These are phyloP conservation scores for Haliclystus octoradiatus DNA, from an alignment of 30 jellyfish, hydroid and myxozoan genomes.

Conservation along the genomic window DNA sequence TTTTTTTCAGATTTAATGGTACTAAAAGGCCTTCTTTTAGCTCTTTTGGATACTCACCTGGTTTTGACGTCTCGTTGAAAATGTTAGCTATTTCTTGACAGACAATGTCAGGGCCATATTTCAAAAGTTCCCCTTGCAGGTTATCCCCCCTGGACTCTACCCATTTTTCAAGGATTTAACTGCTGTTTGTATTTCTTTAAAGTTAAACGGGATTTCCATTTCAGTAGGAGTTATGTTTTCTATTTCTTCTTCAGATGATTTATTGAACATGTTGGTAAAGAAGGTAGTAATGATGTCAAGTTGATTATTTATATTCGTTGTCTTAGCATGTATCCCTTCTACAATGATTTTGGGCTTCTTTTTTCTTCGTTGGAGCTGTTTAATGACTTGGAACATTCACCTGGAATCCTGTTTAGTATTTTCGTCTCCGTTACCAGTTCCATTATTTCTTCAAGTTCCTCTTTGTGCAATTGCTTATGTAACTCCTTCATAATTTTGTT, in stretches of 20 bases:
- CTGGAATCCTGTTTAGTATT: no score
- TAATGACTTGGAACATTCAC: no score
- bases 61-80: constrained; percentile 27
- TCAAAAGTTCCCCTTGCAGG: constrained; percentile 16
- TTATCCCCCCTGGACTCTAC: constrained; percentile 16
- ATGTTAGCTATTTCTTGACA: no score
- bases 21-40: constrained; percentile 17
- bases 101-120: constrained; percentile 24
- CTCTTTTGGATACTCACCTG: constrained; percentile 19
- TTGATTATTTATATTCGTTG: constrained; percentile 16
- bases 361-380: constrained; percentile 16
- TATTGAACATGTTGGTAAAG: constrained; percentile 11
- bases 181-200: constrained; percentile 9
- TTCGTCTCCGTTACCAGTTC: constrained; percentile 10
- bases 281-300: constrained; percentile 2
- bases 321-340: constrained; percentile 3
- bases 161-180: constrained; percentile 10
- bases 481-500: constrained; percentile 13
- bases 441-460: constrained; percentile 4
- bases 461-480: constrained; percentile 9
- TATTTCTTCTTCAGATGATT: constrained; percentile 3
- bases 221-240: constrained; percentile 7
- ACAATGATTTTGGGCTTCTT: no score
- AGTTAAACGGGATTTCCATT: constrained; percentile 7
- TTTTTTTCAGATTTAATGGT: no score